These are phyloP conservation scores for Coregonus ussuriensis DNA, from an alignment of 2,797 vertebrate species.

Conservation along the genomic window DNA sequence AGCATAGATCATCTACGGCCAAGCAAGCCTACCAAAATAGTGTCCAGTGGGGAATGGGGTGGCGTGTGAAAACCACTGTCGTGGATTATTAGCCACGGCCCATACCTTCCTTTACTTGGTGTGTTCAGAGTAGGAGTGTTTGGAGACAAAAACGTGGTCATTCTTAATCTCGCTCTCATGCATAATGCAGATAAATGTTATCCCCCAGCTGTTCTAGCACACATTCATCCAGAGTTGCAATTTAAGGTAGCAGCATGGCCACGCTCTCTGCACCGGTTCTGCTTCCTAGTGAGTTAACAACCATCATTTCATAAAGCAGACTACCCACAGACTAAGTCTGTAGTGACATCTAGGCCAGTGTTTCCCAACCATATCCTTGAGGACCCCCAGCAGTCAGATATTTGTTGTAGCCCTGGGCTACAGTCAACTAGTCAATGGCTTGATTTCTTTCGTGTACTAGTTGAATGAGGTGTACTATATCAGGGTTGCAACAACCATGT, in stretches of 20 bases:
- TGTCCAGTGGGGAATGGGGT: too few relatives aligned
- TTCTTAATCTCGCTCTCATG: constrained; percentile 32
- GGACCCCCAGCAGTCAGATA: neutral
- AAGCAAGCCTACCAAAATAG: neutral
- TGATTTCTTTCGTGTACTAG: neutral
- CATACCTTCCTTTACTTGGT: neutral
- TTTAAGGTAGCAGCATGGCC: neutral
- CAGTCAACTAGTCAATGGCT: neutral
- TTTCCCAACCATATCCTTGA: neutral
- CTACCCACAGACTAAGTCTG: neutral
- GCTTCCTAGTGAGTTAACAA: neutral
- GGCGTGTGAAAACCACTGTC: too few relatives aligned
- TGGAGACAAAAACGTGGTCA: neutral
- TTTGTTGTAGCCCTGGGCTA: neutral
- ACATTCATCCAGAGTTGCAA: constrained; percentile 20
- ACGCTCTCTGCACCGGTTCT: neutral
- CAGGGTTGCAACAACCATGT: too few relatives aligned
- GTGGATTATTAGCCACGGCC: neutral
- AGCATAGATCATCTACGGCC: neutral
- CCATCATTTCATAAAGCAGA: neutral
- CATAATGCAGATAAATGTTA: constrained; percentile 54
- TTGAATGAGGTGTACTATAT: too few relatives aligned
- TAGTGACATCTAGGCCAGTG: neutral
- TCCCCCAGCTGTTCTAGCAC: constrained; percentile 32
- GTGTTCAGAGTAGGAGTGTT: neutral